These are phyloP conservation scores for Mustela lutreola DNA, from an alignment of 2,113 vertebrate species.

Conservation along the genomic window DNA sequence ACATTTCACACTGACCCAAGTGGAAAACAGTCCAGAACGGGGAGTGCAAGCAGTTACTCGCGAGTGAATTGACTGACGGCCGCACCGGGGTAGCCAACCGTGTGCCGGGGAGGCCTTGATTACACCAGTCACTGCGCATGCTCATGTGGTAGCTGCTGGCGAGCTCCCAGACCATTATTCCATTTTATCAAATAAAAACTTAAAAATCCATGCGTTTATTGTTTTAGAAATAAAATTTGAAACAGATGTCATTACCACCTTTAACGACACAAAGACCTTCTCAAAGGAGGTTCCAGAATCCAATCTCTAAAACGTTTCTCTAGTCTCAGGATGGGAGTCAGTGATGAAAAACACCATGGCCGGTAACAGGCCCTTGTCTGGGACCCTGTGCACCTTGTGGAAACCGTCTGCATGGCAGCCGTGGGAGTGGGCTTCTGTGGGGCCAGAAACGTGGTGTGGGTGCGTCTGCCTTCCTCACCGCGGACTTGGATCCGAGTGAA, in stretches of 20 bases:
- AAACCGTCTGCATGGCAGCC: rapidly evolving
- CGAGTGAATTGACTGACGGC: not conserved
- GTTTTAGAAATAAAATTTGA: not conserved
- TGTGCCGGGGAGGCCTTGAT: not conserved
- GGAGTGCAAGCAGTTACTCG: not conserved
- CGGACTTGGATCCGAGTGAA: rapidly evolving
- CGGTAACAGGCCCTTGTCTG: not conserved
- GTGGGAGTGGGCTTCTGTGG: not conserved
- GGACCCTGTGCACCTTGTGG: no score
- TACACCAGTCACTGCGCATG: rapidly evolving
- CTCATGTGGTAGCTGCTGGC: rapidly evolving
- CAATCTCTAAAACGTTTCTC: not conserved
- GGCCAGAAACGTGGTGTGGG: rapidly evolving
- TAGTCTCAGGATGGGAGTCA: not conserved
- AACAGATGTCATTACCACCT: not conserved
- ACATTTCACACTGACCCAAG: rapidly evolving
- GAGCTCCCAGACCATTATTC: not conserved
- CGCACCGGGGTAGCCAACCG: not conserved
- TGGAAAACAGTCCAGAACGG: rapidly evolving
- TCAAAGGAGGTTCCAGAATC: not conserved
- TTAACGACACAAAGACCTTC: not conserved
- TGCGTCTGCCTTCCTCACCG: not conserved
- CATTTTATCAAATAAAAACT: not conserved
- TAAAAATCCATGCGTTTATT: not conserved
- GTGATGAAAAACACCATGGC: not conserved